Conservation (phyloP, 2,888 invertebrate genomes). For the Tetranychus truncatus region DNA sequence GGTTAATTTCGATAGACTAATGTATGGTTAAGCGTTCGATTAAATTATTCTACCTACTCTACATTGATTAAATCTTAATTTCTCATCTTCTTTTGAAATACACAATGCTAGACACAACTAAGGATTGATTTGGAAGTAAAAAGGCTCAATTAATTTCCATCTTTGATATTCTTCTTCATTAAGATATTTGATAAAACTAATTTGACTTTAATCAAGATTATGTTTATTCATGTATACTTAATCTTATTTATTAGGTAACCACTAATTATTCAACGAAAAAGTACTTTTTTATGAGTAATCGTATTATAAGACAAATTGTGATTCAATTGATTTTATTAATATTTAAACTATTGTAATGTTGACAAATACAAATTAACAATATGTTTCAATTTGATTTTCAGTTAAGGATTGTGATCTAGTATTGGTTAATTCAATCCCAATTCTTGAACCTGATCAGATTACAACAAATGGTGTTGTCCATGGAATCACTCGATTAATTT, state of each 20-base stretch:
- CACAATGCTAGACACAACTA: no score
- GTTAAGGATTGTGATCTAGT: conserved; percentile 18
- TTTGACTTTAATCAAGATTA: no score
- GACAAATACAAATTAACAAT: no score
- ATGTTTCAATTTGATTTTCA: neutral
- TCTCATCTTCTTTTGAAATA: no score
- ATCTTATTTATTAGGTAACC: no score
- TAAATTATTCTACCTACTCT: neutral
- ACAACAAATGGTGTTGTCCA: conserved; percentile 31
- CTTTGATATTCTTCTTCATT: neutral
- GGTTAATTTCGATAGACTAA: no score
- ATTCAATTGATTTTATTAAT: neutral
- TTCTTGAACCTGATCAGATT: conserved; percentile 22
- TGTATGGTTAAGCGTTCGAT: neutral
- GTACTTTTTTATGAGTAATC: no score
- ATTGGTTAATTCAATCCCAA: conserved; percentile 26
- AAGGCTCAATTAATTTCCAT: neutral
- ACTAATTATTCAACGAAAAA: no score
- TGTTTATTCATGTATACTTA: no score
- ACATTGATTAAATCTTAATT: neutral
- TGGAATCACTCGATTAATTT: conserved; percentile 29
- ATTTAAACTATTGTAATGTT: neutral
- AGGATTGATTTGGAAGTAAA: neutral
- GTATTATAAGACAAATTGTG: neutral
- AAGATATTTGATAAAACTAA: no score